A percentile compares a stretch with the other conserved stretches of the same genome.
phyloP scores from a whole-genome alignment of 2,797 vertebrate genomes.

The Eulemur mongoz region DNA sequence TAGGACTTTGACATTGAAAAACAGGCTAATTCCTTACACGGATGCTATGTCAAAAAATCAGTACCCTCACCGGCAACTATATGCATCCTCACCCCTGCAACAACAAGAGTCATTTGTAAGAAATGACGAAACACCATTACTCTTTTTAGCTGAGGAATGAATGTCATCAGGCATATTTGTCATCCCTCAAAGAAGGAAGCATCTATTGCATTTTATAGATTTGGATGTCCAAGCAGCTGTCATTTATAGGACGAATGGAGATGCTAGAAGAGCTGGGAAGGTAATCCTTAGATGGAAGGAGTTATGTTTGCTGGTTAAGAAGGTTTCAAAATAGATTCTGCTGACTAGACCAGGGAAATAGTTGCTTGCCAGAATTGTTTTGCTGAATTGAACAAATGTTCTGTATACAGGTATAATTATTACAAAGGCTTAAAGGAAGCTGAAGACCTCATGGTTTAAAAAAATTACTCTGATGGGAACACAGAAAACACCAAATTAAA shows the following conservation, averaged over 20 bases:
- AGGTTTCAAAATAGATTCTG: neutral
- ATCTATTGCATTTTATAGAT: neutral
- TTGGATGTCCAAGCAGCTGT: neutral
- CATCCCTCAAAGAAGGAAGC: neutral
- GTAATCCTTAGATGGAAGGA: neutral
- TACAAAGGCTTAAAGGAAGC: neutral
- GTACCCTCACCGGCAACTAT: neutral
- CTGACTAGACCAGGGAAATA: neutral
- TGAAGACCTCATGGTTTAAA: neutral
- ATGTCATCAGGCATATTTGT: conserved; percentile 56
- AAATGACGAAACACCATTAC: conserved; percentile 70
- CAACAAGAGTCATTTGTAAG: conserved; percentile 65
- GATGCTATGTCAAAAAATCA: conserved; percentile 59
- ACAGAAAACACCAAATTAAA: neutral
- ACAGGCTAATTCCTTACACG: conserved; percentile 27
- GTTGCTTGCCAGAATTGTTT: neutral
- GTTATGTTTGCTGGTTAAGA: neutral
- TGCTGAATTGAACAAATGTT: neutral
- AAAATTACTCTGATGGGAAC: neutral
- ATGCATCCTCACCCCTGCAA: conserved; percentile 26
- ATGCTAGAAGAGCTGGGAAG: neutral
- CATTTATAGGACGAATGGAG: neutral
- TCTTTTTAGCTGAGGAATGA: conserved; percentile 74
- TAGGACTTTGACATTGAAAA: conserved; percentile 63
- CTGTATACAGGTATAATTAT: neutral